Percentiles rank a stretch among this genome's conserved stretches.
phyloP scores from a whole-genome alignment of 2,113 vertebrate species.

The Columba livia region DNA sequence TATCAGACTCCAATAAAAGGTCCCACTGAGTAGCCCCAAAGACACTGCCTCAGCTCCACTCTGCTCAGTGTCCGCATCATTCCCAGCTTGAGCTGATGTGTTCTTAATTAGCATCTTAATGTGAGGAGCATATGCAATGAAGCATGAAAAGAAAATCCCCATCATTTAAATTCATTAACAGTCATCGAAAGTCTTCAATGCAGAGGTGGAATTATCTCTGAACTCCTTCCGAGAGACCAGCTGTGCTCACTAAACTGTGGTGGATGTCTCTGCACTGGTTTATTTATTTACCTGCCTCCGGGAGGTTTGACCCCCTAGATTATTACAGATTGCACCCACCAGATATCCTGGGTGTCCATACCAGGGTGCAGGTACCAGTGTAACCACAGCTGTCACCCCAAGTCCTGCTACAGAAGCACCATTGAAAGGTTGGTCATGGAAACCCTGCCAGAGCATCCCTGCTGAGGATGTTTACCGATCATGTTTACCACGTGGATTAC shows the following conservation, averaged over 20 bases:
- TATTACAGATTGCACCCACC: background rate
- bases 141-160: slow-evolving; percentile 75
- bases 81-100: slow-evolving; percentile 44
- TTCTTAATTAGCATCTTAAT: slow-evolving; percentile 76
- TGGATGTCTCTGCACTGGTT: background rate
- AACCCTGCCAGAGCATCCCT: background rate
- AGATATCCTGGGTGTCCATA: background rate
- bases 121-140: slow-evolving; percentile 72
- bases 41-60: background rate
- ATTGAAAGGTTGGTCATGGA: background rate
- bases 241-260: slow-evolving; percentile 43
- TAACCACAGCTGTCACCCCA: background rate
- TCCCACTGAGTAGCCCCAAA: background rate
- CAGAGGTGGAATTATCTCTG: slow-evolving; percentile 70
- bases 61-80: slow-evolving; percentile 10
- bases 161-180: slow-evolving; percentile 81
- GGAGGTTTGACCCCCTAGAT: background rate
- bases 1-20: slow-evolving; percentile 1
- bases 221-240: slow-evolving; percentile 73
- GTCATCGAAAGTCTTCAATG: slow-evolving; percentile 63
- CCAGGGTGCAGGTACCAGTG: background rate
- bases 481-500: background rate
- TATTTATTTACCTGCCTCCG: background rate
- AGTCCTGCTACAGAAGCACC: background rate
- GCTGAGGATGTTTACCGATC: background rate